phyloP scores from a whole-genome alignment of 2,797 vertebrate genomes.

The Cygnus olor region DNA sequence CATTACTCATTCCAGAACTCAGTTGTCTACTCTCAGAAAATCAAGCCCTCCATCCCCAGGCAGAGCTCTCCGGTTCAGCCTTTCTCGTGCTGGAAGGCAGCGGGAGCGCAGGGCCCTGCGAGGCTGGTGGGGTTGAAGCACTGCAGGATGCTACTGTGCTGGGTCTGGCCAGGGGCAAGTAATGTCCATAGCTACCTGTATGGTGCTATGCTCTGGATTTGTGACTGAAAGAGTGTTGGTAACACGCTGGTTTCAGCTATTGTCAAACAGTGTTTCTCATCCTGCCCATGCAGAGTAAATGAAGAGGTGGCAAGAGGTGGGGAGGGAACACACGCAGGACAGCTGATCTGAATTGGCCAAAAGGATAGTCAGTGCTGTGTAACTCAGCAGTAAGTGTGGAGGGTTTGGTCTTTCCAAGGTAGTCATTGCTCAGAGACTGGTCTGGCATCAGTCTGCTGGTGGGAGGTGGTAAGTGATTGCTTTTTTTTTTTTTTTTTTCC shows the following conservation, averaged over 20 bases:
- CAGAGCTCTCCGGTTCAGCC: not conserved
- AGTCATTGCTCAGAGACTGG: not conserved
- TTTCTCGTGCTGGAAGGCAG: not conserved
- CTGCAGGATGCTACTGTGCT: rapidly evolving
- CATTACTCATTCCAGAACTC: constrained; percentile 14
- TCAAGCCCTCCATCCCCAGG: not conserved
- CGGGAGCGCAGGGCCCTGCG: not conserved
- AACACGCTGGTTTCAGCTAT: not conserved
- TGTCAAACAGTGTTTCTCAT: not conserved
- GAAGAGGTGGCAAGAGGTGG: not conserved
- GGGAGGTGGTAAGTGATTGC: not conserved
- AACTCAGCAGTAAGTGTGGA: rapidly evolving
- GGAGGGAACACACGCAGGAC: not conserved
- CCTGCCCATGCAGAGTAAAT: not conserved
- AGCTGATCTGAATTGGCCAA: not conserved
- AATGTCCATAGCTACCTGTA: not conserved
- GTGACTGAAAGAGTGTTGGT: not conserved
- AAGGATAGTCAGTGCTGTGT: not conserved
- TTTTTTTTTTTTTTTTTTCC: not conserved
- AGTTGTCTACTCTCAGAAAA: not conserved
- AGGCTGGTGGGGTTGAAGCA: not conserved
- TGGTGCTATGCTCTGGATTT: not conserved
- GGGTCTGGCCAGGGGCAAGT: not conserved
- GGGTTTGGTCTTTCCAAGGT: not conserved
- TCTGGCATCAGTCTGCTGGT: not conserved